These are phyloP conservation scores for Carpatolechia fugitivella DNA, from an alignment of 2,888 invertebrate genomes.

Conservation along the genomic window DNA sequence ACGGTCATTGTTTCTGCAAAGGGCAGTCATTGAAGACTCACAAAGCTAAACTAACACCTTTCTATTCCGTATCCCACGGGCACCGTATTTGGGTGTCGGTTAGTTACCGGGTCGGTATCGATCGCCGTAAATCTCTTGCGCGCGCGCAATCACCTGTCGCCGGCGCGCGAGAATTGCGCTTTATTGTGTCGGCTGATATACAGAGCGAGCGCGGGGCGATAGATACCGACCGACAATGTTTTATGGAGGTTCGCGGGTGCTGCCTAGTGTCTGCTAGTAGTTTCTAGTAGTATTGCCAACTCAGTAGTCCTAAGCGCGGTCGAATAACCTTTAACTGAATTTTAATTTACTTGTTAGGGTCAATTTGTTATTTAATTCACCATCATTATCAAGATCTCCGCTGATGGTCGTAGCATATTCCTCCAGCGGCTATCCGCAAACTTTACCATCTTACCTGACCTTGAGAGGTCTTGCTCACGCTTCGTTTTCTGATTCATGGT, in stretches of 20 bases:
- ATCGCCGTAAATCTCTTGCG: conserved; percentile 33
- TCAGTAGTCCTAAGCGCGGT: no score
- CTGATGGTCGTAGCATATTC: no score
- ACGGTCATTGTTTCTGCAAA: conserved; percentile 8
- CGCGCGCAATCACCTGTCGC: conserved; percentile 22
- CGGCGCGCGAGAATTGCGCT: conserved; percentile 27
- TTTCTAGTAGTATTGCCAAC: no score
- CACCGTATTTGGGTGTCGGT: conserved; percentile 18
- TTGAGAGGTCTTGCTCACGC: no score
- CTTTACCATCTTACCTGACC: no score
- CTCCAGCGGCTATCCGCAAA: no score
- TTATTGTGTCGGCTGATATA: conserved; percentile 18
- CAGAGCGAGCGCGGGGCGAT: not conserved
- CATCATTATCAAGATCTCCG: no score
- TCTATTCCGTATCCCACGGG: conserved; percentile 9
- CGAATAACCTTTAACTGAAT: no score
- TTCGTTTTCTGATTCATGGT: no score
- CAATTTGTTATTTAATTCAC: no score
- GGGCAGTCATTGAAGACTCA: not conserved
- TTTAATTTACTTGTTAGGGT: no score
- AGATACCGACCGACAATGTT: conserved; percentile 1
- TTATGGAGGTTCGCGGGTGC: not conserved
- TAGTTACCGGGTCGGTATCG: conserved; percentile 33
- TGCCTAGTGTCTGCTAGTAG: not conserved
- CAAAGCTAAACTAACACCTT: conserved; percentile 8